Conservation (phyloP, 2,888 invertebrate genomes). For the Caenorhabditis parvicauda region DNA sequence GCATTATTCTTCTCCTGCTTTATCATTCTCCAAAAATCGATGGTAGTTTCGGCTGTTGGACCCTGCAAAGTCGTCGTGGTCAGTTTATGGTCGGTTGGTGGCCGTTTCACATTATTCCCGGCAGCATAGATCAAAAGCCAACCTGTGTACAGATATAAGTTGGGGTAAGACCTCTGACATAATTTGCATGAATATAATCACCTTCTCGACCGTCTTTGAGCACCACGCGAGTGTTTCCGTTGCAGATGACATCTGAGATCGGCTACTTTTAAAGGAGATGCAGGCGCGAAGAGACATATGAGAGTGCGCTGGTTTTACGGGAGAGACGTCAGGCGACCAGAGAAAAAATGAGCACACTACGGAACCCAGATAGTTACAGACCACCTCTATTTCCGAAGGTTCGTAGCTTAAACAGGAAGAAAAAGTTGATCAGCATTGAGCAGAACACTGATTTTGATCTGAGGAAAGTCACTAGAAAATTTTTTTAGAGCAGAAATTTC, state of each 20-base stretch:
- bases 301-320: too few relatives aligned
- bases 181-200: slow-evolving; percentile 47
- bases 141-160: slow-evolving; percentile 18
- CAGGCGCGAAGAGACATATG: too few relatives aligned
- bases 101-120: too few relatives aligned
- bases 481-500: not conserved
- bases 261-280: not conserved
- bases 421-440: not conserved
- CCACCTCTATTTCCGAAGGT: too few relatives aligned
- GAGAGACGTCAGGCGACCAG: too few relatives aligned
- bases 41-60: slow-evolving; percentile 11
- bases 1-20: not conserved
- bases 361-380: too few relatives aligned
- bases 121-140: too few relatives aligned
- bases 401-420: too few relatives aligned
- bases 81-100: too few relatives aligned
- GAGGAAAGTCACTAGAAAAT: not conserved
- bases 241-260: slow-evolving; percentile 35
- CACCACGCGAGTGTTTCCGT: slow-evolving; percentile 33
- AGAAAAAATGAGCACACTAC: too few relatives aligned
- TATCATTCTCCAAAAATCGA: slow-evolving; percentile 27
- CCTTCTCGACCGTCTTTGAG: slow-evolving; percentile 25
- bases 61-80: slow-evolving; percentile 16
- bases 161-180: slow-evolving; percentile 19
- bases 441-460: not conserved